Evolutionary conservation across 2,797 vertebrate species (phyloP), one percentile per base, ranked within the genome.

Genomic region (Peromyscus attwateri): DNA sequence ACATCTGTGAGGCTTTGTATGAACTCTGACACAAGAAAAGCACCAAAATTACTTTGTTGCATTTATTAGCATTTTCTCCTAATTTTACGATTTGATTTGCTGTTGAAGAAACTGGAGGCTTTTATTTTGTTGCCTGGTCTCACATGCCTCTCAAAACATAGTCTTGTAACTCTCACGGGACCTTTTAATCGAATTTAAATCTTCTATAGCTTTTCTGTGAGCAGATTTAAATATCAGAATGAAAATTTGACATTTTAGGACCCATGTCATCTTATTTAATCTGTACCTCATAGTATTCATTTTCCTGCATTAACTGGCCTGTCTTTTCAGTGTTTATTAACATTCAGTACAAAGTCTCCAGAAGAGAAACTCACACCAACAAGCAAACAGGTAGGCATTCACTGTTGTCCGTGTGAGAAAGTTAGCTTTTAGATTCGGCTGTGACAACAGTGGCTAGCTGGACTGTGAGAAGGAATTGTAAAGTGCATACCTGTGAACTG

Each of bases 321-420:
- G 66, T 95, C 62, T 97, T 98, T 98, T 96, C 88, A 99, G 99
- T 99, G 99, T 87, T 98, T 99, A 29, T 96, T 99, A 98, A 99
- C 99, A 0, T 99, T 99, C 95, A 99, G 98, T 97, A 99, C 99
- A 60, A 99, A 98, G 97, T 98, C 99, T 2, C 99, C 99, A 80
- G 99, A 99, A 91, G 99, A 99, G 91, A 98, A 97, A 91, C 99
- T 99, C 70, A 98, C 99, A 14, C 98, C 99, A 0, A 98, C 99
- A 17, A 99, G 99, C 98, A 99, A 99, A 98, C 99, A 99, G 99
- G 99, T 99, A 99, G 99, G 99, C 99, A 99, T 75, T 40, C 12
- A 4, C 37, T 40, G 11, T 37, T 43, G 14, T 70, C 31, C 5
- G 21, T 40, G 71, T 25, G 31, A 68, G 40, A 19, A 57, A n/a